These are phyloP conservation scores for Dusona sp. DNA, from an alignment of 2,888 invertebrate species.

Conservation along the genomic window DNA sequence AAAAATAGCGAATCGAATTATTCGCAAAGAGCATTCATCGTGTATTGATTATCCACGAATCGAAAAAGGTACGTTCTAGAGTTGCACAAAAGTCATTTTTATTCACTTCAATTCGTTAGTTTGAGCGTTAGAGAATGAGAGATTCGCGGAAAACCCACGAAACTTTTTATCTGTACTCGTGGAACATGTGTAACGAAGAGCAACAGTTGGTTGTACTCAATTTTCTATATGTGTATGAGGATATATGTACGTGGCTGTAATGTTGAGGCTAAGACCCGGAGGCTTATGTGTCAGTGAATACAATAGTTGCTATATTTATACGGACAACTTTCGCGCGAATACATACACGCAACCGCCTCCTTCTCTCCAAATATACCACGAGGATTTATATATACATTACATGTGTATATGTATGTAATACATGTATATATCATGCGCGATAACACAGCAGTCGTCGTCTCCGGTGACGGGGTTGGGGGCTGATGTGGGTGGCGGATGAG, in stretches of 20 bases:
- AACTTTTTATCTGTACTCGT: conserved; percentile 1
- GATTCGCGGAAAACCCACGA: background rate
- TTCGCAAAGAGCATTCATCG: background rate
- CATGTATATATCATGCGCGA: conserved; percentile 41
- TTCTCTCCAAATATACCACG: conserved; percentile 33
- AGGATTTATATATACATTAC: background rate
- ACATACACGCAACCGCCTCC: conserved; percentile 46
- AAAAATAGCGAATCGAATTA: background rate
- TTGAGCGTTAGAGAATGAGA: background rate
- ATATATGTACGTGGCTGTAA: background rate
- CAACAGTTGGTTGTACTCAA: conserved; percentile 63
- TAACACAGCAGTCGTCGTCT: conserved; percentile 59
- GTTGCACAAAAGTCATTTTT: background rate
- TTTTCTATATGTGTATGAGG: conserved; percentile 45
- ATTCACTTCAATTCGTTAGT: background rate
- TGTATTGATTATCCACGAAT: too few species aligned
- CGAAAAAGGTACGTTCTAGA: background rate
- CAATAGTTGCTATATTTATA: conserved; percentile 65
- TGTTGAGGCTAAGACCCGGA: conserved; percentile 41
- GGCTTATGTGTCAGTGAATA: conserved; percentile 59
- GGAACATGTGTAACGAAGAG: conserved; percentile 18
- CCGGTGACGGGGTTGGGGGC: conserved; percentile 57
- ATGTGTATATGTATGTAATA: conserved; percentile 11
- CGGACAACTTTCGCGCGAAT: conserved; percentile 34
- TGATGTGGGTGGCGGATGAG: conserved; percentile 76